These are phyloP conservation scores for Myotis lucifugus DNA, from an alignment of 2,113 vertebrate species.

Conservation along the genomic window DNA sequence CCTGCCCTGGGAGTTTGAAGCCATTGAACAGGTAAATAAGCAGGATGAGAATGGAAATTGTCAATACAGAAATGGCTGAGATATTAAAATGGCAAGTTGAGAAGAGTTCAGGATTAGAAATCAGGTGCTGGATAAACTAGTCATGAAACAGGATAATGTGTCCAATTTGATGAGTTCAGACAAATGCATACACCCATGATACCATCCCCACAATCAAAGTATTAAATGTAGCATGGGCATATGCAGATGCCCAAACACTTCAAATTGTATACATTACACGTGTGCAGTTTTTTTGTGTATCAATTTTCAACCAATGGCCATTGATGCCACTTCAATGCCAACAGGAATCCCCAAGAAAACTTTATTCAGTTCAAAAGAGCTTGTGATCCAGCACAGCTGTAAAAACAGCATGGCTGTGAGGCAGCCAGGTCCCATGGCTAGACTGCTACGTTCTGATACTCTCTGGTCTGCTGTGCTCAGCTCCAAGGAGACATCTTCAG, in stretches of 20 bases:
- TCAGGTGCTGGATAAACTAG: background rate
- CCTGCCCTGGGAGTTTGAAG: conserved; percentile 21
- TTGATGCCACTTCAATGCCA: no score
- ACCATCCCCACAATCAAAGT: background rate
- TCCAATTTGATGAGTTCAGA: background rate
- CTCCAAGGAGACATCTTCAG: background rate
- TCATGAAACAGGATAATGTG: background rate
- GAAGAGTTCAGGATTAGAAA: background rate
- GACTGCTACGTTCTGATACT: background rate
- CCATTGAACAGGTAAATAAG: conserved; percentile 19
- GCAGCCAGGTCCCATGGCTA: background rate
- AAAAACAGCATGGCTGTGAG: background rate
- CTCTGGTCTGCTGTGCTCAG: background rate
- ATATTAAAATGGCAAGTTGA: conserved; percentile 13
- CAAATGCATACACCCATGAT: background rate
- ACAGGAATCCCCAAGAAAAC: background rate
- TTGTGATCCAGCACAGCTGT: background rate
- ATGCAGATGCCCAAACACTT: background rate
- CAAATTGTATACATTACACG: background rate
- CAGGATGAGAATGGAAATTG: background rate
- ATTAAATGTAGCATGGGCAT: background rate
- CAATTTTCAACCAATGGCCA: background rate
- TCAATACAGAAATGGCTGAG: background rate
- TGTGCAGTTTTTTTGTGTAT: background rate
- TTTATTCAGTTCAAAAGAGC: background rate